phyloP scores from a whole-genome alignment of 1,140 invertebrate species.

The Dinoponera quadriceps region DNA sequence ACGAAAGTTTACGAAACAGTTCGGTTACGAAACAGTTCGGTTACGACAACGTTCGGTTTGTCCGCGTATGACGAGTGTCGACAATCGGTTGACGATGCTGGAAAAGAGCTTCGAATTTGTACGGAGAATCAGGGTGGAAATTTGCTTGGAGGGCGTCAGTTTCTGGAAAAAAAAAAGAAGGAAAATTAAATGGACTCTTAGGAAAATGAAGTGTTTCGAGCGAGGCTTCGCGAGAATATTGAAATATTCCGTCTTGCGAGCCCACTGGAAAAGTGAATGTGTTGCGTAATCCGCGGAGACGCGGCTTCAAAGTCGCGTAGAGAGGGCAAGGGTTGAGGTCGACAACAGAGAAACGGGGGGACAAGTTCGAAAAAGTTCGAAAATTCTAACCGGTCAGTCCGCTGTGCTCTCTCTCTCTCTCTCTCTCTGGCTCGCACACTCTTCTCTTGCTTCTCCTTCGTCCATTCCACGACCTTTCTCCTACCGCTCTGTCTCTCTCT shows the following conservation, averaged over 20 bases:
- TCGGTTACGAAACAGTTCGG: too few species aligned
- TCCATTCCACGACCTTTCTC: not conserved
- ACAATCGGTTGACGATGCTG: too few species aligned
- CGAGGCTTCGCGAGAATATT: not conserved
- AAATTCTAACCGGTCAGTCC: constrained; percentile 60
- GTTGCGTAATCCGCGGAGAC: not conserved
- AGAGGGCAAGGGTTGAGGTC: not conserved
- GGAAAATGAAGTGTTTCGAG: not conserved
- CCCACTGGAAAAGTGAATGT: not conserved
- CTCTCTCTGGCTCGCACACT: constrained; percentile 23
- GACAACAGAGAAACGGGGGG: not conserved
- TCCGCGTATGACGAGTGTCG: too few species aligned
- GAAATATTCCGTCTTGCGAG: not conserved
- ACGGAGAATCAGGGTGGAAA: too few species aligned
- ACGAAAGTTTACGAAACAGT: too few species aligned
- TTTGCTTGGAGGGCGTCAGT: too few species aligned
- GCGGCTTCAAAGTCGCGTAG: constrained; percentile 1
- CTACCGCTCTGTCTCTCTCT: not conserved
- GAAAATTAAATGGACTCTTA: not conserved
- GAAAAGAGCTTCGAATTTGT: too few species aligned
- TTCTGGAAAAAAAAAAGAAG: too few species aligned
- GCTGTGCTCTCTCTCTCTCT: not conserved
- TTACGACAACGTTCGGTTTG: too few species aligned
- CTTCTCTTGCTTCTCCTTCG: not conserved
- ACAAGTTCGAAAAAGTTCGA: constrained; percentile 38